phyloP scores from a whole-genome alignment of 2,113 vertebrate species.

The Cercocebus atys region DNA sequence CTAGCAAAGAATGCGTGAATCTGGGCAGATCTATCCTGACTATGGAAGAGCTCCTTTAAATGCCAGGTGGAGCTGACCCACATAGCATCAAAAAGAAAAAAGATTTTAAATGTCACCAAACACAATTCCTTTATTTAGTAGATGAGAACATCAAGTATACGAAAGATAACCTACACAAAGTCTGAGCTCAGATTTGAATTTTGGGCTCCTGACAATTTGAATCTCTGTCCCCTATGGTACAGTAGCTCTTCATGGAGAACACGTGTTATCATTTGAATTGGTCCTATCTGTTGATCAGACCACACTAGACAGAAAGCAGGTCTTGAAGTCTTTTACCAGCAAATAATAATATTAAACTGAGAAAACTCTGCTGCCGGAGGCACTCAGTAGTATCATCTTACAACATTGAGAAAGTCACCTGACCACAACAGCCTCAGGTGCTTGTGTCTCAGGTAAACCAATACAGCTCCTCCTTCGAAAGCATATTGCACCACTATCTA shows the following conservation, averaged over 20 bases:
- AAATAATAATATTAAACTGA: neutral
- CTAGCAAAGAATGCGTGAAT: neutral
- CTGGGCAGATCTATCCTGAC: neutral
- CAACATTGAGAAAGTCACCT: neutral
- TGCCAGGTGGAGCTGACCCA: neutral
- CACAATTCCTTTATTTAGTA: neutral
- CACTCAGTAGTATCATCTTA: neutral
- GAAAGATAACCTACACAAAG: neutral
- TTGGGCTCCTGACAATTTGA: neutral
- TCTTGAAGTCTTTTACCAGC: neutral
- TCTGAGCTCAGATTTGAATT: neutral
- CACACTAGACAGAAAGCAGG: neutral
- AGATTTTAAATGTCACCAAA: neutral
- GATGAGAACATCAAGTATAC: neutral
- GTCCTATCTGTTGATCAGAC: neutral
- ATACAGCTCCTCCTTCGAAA: neutral
- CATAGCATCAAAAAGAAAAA: neutral
- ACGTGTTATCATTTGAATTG: neutral
- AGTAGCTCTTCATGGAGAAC: neutral
- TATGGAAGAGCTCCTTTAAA: neutral
- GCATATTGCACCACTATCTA: neutral
- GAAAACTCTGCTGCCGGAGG: neutral
- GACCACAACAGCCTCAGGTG: neutral
- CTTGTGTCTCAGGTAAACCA: neutral
- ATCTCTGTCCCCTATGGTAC: neutral